Evolutionary conservation across 2,888 invertebrate genomes (phyloP), one percentile per base, ranked within the genome.

Genomic region (Chrysomela aeneicollis): DNA sequence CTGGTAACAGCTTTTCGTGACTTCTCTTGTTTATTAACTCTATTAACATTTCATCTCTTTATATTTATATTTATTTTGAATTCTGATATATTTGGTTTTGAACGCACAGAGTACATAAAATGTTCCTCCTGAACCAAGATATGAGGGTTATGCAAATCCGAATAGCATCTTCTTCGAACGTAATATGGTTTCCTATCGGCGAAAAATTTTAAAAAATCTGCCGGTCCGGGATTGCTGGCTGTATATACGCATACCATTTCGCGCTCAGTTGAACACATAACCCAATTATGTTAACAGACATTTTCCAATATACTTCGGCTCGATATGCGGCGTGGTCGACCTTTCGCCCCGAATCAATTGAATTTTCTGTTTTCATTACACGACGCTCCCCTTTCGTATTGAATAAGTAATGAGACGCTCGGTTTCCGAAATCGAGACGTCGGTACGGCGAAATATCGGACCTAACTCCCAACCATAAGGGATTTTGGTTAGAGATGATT

Each of bases 211-310:
- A 60, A 70, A 69, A 67, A 63, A 26, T 15, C 64, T 32, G 62
- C 61, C 59, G 42, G 50, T 49, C 42, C 42, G 55, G 61, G 67
- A 46, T 61, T 65, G 65, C 67, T 67, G 3, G 26, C 63, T 67
- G 65, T 65, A 64, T 64, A 54, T 68, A 71, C 71, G 73, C 72
- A 74, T 73, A 71, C 71, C 73, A 74, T 75, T 71, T 69, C 67
- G 68, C 71, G 76, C 76, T 73, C 71, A 69, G 71, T 71, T 70
- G 74, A 69, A 75, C 76, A 74, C 67, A 70, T 77, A 77, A 77
- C 76, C 75, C 76, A 76, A 76, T 77, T 77, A 77, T 76, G 76
- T 74, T 77, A 77, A 77, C 77, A 77, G 75, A 77, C 74, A 76
- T 77, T 76, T 77, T 72, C 75, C 76, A 76, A 77, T 77, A 76